A percentile compares a stretch with the other conserved stretches of the same genome.
phyloP scores from a whole-genome alignment of 2,888 invertebrate genomes.

The Drosophila lutescens region DNA sequence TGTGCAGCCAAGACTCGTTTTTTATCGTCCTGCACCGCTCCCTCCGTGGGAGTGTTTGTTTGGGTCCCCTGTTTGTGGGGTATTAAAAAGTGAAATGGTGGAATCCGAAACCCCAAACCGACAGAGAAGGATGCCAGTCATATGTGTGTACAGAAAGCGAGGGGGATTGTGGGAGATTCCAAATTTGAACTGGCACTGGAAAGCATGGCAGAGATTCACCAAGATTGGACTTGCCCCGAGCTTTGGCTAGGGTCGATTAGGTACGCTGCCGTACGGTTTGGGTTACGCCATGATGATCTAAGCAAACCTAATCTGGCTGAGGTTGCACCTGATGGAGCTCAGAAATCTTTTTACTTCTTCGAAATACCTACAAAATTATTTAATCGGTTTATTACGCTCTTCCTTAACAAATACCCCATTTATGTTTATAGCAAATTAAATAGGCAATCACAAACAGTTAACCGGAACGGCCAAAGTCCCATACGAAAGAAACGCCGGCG shows the following conservation, averaged over 20 bases:
- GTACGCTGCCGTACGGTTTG: background rate
- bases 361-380: conserved; percentile 9
- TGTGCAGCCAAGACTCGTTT: conserved; percentile 63
- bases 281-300: conserved; percentile 27
- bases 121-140: conserved; percentile 35
- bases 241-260: conserved; percentile 31
- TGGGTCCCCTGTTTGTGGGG: conserved; percentile 46
- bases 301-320: background rate
- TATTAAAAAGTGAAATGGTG: conserved; percentile 67
- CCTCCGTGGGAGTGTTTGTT: conserved; percentile 44
- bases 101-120: conserved; percentile 43
- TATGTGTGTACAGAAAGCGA: conserved; percentile 1
- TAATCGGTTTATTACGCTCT: conserved; percentile 19
- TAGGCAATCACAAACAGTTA: conserved; percentile 39
- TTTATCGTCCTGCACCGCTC: conserved; percentile 56
- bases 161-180: background rate
- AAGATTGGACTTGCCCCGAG: conserved; percentile 6
- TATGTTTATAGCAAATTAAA: conserved; percentile 42
- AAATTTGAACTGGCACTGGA: background rate
- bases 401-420: background rate
- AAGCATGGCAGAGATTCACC: conserved; percentile 14
- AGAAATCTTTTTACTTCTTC: background rate
- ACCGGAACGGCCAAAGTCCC: conserved; percentile 16
- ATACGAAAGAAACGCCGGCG: conserved; percentile 9
- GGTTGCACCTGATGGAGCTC: background rate